Conservation (phyloP, 2,797 vertebrate genomes). For the Cynopterus sphinx region DNA sequence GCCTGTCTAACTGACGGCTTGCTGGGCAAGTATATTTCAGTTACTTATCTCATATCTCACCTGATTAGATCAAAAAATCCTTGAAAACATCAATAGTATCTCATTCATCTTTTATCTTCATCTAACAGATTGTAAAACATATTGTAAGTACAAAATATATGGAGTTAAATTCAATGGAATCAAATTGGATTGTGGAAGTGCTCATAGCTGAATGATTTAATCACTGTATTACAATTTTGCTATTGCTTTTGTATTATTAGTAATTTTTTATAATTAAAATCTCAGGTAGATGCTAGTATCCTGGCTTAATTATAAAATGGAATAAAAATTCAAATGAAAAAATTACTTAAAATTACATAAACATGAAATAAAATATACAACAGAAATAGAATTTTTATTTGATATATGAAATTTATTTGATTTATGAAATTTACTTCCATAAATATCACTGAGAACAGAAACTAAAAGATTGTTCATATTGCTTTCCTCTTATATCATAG, state of each 20-base stretch:
- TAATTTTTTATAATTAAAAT: not conserved
- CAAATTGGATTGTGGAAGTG: not conserved
- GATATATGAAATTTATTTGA: not conserved
- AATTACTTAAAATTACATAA: not conserved
- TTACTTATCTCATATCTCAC: not conserved
- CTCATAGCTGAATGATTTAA: not conserved
- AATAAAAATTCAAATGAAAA: not conserved
- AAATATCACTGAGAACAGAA: not conserved
- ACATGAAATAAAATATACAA: not conserved
- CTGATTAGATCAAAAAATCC: not conserved
- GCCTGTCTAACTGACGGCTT: not conserved
- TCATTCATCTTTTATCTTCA: not conserved
- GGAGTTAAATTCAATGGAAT: not conserved
- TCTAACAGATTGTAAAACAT: not conserved
- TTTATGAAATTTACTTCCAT: not conserved
- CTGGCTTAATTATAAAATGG: not conserved
- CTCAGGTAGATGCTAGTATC: not conserved
- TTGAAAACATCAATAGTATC: not conserved
- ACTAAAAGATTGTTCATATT: not conserved
- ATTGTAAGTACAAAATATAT: not conserved
- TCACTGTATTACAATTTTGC: not conserved
- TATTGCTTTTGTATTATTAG: not conserved
- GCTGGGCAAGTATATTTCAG: not conserved
- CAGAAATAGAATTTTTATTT: not conserved
- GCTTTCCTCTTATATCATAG: not conserved